These are phyloP conservation scores for Gephyroberyx darwinii DNA, from an alignment of 2,797 vertebrate species.

Conservation along the genomic window DNA sequence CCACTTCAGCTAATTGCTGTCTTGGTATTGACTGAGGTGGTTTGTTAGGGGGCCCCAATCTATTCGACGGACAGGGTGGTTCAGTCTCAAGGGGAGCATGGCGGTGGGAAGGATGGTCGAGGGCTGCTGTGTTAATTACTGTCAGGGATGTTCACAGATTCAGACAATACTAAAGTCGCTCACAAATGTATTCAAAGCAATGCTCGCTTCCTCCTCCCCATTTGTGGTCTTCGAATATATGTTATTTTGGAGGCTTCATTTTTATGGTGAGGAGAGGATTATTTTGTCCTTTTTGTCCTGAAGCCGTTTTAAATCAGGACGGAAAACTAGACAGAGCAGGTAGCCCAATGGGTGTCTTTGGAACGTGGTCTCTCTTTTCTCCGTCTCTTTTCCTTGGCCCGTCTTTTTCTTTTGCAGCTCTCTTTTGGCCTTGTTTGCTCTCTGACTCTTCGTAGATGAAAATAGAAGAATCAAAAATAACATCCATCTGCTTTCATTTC, in stretches of 20 bases:
- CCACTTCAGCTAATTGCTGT: constrained; percentile 7
- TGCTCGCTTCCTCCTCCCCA: not conserved
- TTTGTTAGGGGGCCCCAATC: not conserved
- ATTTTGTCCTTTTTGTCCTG: not conserved
- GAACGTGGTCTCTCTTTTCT: not conserved
- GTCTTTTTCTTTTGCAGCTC: too few relatives aligned
- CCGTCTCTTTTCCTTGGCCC: not conserved
- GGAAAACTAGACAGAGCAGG: not conserved
- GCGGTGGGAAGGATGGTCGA: constrained; percentile 5
- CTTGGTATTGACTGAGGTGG: constrained; percentile 6
- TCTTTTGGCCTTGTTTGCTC: too few relatives aligned
- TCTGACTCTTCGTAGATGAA: too few relatives aligned
- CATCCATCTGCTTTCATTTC: too few relatives aligned
- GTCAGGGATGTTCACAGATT: not conserved
- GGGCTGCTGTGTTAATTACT: constrained; percentile 6
- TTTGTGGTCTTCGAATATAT: not conserved
- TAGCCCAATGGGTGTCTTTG: not conserved
- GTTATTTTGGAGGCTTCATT: not conserved
- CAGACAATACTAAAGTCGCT: not conserved
- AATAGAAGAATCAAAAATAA: too few relatives aligned
- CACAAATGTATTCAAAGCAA: constrained; percentile 26
- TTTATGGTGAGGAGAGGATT: not conserved
- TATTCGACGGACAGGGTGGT: not conserved
- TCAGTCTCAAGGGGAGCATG: constrained; percentile 23
- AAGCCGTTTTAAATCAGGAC: not conserved